These are phyloP conservation scores for Stenopsyche tienmushanensis DNA, from an alignment of 1,140 invertebrate genomes.

Conservation along the genomic window DNA sequence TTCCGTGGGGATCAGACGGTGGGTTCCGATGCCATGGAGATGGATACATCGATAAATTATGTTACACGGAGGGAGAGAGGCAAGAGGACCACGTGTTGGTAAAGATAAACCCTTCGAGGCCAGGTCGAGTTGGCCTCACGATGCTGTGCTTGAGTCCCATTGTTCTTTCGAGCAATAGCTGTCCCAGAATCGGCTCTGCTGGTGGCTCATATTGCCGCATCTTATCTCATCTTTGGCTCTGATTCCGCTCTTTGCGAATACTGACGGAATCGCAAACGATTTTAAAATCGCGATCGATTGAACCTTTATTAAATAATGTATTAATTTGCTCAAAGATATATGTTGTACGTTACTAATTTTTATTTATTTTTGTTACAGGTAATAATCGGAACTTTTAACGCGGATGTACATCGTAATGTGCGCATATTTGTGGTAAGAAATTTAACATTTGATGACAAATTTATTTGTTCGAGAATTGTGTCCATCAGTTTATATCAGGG, in stretches of 20 bases:
- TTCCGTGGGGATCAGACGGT: conserved; percentile 23
- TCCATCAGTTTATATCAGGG: no score
- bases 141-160: background rate
- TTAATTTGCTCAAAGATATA: no score
- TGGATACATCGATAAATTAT: conserved; percentile 23
- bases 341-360: no score
- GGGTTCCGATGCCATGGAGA: conserved; percentile 20
- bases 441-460: no score
- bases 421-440: no score
- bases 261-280: background rate
- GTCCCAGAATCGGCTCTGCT: conserved; percentile 4
- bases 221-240: conserved; percentile 23
- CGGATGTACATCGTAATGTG: no score
- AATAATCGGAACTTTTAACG: no score
- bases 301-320: no score
- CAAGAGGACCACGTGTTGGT: background rate
- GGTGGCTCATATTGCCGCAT: conserved; percentile 22
- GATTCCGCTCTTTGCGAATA: conserved; percentile 11
- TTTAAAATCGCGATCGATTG: no score
- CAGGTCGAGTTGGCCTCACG: conserved; percentile 15
- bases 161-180: conserved; percentile 6
- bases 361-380: background rate
- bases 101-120: conserved; percentile 16
- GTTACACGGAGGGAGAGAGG: conserved; percentile 2
- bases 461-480: no score